phyloP scores from a whole-genome alignment of 1,140 invertebrate species.

The Macrosteles quadrilineatus region DNA sequence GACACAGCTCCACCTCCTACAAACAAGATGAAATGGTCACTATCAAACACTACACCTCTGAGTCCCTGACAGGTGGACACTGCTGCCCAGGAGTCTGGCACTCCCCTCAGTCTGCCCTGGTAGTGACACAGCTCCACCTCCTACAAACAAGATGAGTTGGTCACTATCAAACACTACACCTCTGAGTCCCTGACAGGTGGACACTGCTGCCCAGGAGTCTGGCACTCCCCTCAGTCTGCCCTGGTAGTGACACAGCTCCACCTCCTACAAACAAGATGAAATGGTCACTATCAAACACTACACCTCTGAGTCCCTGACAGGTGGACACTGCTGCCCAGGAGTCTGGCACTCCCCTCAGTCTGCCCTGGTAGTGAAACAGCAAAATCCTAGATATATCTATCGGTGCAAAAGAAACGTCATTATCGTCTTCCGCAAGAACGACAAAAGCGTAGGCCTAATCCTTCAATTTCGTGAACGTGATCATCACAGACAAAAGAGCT shows the following conservation, averaged over 20 bases:
- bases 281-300: too few relatives aligned
- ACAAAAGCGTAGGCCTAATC: too few relatives aligned
- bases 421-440: too few relatives aligned
- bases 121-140: constrained; percentile 79
- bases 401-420: neutral
- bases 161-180: too few relatives aligned
- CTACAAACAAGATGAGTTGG: constrained; percentile 60
- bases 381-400: too few relatives aligned
- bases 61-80: constrained; percentile 82
- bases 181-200: constrained; percentile 13
- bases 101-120: constrained; percentile 72
- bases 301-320: constrained; percentile 20
- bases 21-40: constrained; percentile 58
- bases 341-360: constrained; percentile 57
- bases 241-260: constrained; percentile 79
- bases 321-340: neutral
- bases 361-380: constrained; percentile 83
- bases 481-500: too few relatives aligned
- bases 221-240: constrained; percentile 66
- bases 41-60: constrained; percentile 81
- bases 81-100: constrained; percentile 76
- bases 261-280: constrained; percentile 59
- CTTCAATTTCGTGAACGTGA: too few relatives aligned
- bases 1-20: constrained; percentile 74
- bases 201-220: neutral